phyloP scores from a whole-genome alignment of 2,113 vertebrate species.

The Calypte anna region DNA sequence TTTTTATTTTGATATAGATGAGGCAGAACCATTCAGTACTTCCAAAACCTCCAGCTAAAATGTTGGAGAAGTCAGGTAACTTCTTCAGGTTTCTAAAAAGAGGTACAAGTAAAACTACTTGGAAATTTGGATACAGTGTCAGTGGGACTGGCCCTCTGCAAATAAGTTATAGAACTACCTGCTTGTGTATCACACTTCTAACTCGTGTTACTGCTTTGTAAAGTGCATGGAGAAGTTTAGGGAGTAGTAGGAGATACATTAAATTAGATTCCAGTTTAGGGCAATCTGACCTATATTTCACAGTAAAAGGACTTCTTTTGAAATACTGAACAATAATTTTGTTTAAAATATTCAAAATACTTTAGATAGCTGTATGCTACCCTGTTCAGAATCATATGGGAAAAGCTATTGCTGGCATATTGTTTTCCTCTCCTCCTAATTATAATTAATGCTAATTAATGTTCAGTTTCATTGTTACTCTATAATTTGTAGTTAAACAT shows the following conservation, averaged over 20 bases:
- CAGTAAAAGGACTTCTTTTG: neutral
- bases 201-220: neutral
- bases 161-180: neutral
- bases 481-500: slow-evolving; percentile 5
- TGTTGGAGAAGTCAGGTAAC: neutral
- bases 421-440: neutral
- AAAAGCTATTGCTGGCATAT: neutral
- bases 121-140: neutral
- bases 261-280: slow-evolving; percentile 21
- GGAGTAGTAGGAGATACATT: neutral
- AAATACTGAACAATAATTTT: slow-evolving; percentile 3
- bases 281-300: slow-evolving; percentile 9
- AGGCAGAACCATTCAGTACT: neutral
- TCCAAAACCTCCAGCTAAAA: neutral
- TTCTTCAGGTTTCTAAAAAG: neutral
- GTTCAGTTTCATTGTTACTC: slow-evolving; percentile 27
- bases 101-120: neutral
- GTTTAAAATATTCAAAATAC: neutral
- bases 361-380: neutral
- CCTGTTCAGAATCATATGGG: neutral
- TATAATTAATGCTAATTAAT: slow-evolving; percentile 36
- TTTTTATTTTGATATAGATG: neutral
- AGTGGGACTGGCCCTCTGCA: neutral
- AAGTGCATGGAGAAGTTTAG: slow-evolving; percentile 35
- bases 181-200: neutral